phyloP scores from a whole-genome alignment of 1,140 invertebrate genomes.

The Ceratina calcarata region DNA sequence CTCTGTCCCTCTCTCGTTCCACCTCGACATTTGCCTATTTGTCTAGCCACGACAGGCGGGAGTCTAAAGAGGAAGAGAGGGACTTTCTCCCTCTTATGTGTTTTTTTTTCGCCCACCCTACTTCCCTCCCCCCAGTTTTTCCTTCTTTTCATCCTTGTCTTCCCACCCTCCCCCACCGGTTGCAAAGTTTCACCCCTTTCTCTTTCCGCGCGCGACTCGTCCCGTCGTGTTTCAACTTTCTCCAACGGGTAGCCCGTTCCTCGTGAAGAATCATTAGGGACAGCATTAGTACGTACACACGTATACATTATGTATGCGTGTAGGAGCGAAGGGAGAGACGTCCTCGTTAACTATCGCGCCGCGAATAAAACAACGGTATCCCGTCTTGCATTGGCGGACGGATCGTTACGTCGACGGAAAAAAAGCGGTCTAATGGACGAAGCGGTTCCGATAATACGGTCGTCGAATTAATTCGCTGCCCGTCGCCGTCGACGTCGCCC shows the following conservation, averaged over 20 bases:
- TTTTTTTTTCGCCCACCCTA: neutral
- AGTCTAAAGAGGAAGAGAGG: conserved; percentile 3
- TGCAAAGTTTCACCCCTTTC: neutral
- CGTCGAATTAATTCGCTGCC: conserved; percentile 45
- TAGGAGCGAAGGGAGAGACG: conserved; percentile 4
- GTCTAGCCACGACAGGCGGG: conserved; percentile 39
- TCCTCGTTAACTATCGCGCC: conserved; percentile 44
- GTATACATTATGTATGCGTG: neutral
- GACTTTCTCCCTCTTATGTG: conserved; percentile 17
- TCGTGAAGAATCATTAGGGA: conserved; percentile 43
- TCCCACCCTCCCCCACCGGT: neutral
- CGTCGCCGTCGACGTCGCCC: conserved; percentile 24
- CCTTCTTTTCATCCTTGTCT: neutral
- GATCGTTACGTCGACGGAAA: conserved; percentile 42
- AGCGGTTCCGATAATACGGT: conserved; percentile 41
- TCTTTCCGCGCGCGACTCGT: neutral
- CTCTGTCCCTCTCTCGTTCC: conserved; percentile 8
- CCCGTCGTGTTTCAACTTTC: conserved; percentile 27
- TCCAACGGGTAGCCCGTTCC: neutral
- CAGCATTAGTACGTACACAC: conserved; percentile 31
- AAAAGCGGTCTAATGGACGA: conserved; percentile 45
- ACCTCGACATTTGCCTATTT: conserved; percentile 53
- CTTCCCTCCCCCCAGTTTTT: neutral
- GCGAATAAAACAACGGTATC: conserved; percentile 39
- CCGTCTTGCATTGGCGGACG: conserved; percentile 24